phyloP scores from a whole-genome alignment of 2,113 vertebrate species.

The Ciconia boyciana region DNA sequence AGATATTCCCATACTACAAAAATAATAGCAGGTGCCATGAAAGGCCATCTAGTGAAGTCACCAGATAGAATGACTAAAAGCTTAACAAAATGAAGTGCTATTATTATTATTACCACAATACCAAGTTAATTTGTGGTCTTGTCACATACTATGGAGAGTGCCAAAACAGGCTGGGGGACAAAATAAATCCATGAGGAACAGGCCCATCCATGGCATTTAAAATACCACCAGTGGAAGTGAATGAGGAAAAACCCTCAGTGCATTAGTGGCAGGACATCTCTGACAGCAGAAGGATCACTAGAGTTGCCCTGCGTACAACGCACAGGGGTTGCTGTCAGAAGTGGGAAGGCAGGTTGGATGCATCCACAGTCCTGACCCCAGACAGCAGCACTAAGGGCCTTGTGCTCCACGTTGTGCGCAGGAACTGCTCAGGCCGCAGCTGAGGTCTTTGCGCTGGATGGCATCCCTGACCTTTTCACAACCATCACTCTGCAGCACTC shows the following conservation, averaged over 20 bases:
- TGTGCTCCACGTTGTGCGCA: fast-evolving
- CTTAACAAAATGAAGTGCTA: neutral
- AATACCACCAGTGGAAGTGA: fast-evolving
- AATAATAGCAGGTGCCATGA: neutral
- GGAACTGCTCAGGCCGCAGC: fast-evolving
- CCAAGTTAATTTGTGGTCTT: neutral
- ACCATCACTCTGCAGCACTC: neutral
- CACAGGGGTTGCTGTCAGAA: neutral
- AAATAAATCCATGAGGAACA: neutral
- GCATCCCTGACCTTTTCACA: neutral
- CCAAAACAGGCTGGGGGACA: neutral
- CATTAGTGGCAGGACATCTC: neutral
- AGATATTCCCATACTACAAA: neutral
- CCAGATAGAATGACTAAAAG: neutral
- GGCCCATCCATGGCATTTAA: neutral
- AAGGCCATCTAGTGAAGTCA: neutral
- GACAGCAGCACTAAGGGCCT: neutral
- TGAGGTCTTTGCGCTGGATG: fast-evolving
- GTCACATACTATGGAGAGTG: neutral
- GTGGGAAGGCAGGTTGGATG: neutral
- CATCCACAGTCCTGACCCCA: neutral
- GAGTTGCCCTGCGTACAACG: neutral
- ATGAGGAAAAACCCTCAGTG: neutral
- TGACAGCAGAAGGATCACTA: neutral
- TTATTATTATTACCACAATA: neutral